phyloP scores from a whole-genome alignment of 2,797 vertebrate genomes.

The Tenualosa ilisha region DNA sequence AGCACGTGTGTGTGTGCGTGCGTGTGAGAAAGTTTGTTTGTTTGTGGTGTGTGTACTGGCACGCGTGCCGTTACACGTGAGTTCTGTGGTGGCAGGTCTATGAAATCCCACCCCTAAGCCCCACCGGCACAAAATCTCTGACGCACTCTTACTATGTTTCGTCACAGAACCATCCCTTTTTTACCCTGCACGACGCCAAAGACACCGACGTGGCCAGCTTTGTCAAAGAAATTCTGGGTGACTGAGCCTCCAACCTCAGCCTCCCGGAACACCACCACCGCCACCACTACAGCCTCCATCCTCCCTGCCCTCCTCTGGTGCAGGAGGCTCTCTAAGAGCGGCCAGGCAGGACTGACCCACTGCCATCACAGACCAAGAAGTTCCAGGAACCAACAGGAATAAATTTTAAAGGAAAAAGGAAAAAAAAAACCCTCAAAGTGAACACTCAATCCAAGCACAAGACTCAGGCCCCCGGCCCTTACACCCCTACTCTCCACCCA shows the following conservation, averaged over 20 bases:
- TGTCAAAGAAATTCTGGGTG: slow-evolving; percentile 91
- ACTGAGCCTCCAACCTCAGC: slow-evolving; percentile 68
- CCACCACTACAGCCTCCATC: neutral
- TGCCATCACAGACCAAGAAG: neutral
- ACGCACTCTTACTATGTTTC: neutral
- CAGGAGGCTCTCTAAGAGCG: neutral
- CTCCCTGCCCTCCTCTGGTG: neutral
- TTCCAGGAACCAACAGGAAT: neutral
- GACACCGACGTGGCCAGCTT: slow-evolving; percentile 95
- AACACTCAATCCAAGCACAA: slow-evolving; percentile 14
- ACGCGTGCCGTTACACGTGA: slow-evolving; percentile 5
- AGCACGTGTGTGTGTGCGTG: neutral
- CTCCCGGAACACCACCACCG: neutral
- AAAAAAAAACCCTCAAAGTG: neutral
- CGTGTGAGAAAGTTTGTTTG: neutral
- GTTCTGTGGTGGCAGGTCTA: neutral
- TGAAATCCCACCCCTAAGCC: neutral
- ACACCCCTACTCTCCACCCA: neutral
- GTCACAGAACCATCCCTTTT: slow-evolving; percentile 90
- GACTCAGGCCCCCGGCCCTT: neutral
- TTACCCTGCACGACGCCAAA: slow-evolving; percentile 92
- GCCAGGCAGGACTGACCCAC: neutral
- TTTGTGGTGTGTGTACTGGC: neutral
- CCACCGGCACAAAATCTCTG: neutral
- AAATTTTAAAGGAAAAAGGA: neutral